Evolutionary conservation across 2,888 invertebrate genomes (phyloP).

Genomic region (Serrognathus titanus): DNA sequence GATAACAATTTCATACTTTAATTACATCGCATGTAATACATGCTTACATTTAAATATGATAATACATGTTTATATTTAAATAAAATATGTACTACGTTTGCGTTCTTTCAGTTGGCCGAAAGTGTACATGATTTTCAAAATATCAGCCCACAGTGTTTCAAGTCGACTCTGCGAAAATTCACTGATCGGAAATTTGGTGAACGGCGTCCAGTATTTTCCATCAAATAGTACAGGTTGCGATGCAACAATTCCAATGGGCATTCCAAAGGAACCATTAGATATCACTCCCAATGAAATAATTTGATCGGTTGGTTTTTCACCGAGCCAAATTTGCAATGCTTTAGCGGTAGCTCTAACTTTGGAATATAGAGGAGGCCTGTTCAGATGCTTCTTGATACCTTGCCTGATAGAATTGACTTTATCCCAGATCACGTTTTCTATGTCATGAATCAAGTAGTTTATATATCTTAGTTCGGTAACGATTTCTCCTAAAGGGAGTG

Average conservation of each 20-base stretch:
- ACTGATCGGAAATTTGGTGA: slow-evolving; percentile 32
- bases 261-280: slow-evolving; percentile 57
- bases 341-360: slow-evolving; percentile 49
- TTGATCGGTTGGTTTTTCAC: slow-evolving; percentile 39
- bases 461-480: slow-evolving; percentile 55
- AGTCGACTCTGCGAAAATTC: slow-evolving; percentile 19
- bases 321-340: slow-evolving; percentile 54
- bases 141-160: slow-evolving; percentile 9
- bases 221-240: slow-evolving; percentile 55
- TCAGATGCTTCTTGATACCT: slow-evolving; percentile 22
- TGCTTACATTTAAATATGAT: no score
- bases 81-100: no score
- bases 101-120: no score
- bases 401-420: slow-evolving; percentile 8
- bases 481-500: slow-evolving; percentile 52
- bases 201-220: slow-evolving; percentile 51
- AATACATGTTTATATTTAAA: no score
- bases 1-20: no score
- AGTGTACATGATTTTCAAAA: no score
- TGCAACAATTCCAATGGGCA: slow-evolving; percentile 54
- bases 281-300: slow-evolving; percentile 55
- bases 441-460: slow-evolving; percentile 50
- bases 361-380: slow-evolving; percentile 34
- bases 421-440: slow-evolving; percentile 1
- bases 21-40: no score